Conservation (phyloP, 2,888 invertebrate species). For the Meandrusa payeni region DNA sequence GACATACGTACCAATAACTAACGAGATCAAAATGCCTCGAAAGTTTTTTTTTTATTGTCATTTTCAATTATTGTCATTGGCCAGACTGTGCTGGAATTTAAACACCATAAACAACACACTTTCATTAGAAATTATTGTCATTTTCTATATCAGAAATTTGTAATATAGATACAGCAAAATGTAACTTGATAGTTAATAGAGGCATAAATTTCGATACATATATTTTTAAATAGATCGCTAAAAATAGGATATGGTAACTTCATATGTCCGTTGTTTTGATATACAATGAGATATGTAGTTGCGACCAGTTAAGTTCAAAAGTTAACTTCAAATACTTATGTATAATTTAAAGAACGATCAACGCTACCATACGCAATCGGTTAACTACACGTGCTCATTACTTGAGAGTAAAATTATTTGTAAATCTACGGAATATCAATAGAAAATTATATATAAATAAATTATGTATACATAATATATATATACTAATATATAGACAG, state of each 20-base stretch:
- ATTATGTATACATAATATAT: slow-evolving; percentile 66
- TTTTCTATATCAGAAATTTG: neutral
- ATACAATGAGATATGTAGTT: slow-evolving; percentile 59
- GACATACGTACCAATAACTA: slow-evolving; percentile 10
- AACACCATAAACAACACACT: slow-evolving; percentile 24
- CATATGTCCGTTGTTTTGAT: slow-evolving; percentile 21
- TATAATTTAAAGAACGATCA: slow-evolving; percentile 41
- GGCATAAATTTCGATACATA: neutral
- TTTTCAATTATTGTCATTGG: slow-evolving; percentile 31
- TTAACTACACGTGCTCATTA: slow-evolving; percentile 52
- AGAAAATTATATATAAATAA: slow-evolving; percentile 72
- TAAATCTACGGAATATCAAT: slow-evolving; percentile 76
- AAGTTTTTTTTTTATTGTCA: slow-evolving; percentile 34
- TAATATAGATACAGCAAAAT: neutral
- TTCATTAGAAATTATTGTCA: slow-evolving; percentile 7
- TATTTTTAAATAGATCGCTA: slow-evolving; percentile 21
- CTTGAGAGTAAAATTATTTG: slow-evolving; percentile 70
- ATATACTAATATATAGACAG: slow-evolving; percentile 60
- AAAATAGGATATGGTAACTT: slow-evolving; percentile 36
- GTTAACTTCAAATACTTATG: slow-evolving; percentile 48
- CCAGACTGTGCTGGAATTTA: slow-evolving; percentile 31
- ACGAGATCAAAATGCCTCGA: slow-evolving; percentile 20
- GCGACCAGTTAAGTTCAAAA: slow-evolving; percentile 42
- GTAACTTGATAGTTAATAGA: too few species aligned
- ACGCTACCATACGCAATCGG: slow-evolving; percentile 24